Conservation (phyloP, 2,797 vertebrate species). For the Agapornis canus region DNA sequence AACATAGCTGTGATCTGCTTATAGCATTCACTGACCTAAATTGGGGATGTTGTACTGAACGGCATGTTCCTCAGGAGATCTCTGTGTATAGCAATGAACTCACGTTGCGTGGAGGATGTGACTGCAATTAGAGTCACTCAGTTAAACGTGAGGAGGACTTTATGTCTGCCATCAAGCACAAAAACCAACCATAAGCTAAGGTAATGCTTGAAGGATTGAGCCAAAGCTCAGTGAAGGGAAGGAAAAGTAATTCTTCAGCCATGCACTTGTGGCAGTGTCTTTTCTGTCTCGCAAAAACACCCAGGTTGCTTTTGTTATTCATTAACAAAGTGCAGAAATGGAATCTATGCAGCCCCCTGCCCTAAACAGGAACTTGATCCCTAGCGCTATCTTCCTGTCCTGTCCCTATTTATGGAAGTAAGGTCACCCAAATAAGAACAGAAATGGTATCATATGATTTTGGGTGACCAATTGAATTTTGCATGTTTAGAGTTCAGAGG, state of each 20-base stretch:
- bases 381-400: constrained; percentile 13
- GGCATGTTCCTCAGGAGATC: neutral
- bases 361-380: constrained; percentile 58
- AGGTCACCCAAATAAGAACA: constrained; percentile 50
- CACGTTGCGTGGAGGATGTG: fast-evolving
- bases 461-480: neutral
- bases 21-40: neutral
- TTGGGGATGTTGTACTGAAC: neutral
- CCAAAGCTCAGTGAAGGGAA: neutral
- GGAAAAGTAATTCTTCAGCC: neutral
- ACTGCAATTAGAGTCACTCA: neutral
- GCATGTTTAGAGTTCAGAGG: neutral
- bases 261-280: fast-evolving
- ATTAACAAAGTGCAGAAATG: neutral
- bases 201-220: neutral
- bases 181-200: neutral
- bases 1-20: neutral
- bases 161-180: fast-evolving
- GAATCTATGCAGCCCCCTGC: neutral
- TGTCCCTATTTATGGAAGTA: constrained; percentile 27
- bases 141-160: neutral
- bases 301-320: neutral
- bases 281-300: neutral
- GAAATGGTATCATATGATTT: neutral
- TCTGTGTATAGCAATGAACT: neutral